Conservation (phyloP, 2,113 vertebrate genomes). For the Corythoichthys intestinalis region DNA sequence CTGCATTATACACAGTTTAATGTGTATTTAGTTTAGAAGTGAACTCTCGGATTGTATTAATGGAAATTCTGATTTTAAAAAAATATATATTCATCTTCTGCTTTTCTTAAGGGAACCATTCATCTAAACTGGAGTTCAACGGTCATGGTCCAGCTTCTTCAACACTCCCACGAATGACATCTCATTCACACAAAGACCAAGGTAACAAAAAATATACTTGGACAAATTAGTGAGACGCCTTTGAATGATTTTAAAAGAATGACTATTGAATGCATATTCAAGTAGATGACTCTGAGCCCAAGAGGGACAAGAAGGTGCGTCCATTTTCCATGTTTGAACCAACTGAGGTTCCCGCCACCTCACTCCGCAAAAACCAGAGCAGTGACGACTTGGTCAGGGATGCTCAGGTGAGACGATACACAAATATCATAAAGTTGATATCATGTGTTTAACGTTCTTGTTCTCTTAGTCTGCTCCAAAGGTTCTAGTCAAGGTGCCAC, state of each 20-base stretch:
- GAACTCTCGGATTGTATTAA: no score
- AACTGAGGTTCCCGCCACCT: constrained; percentile 72
- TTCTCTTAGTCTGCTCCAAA: constrained; percentile 77
- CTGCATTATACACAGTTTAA: neutral
- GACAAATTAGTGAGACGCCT: no score
- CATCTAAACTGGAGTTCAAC: constrained; percentile 65
- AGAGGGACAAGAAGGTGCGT: constrained; percentile 85
- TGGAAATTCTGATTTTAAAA: no score
- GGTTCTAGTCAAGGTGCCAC: constrained; percentile 84
- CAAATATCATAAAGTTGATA: neutral
- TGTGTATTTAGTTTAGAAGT: no score
- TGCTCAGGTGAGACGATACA: constrained; percentile 74
- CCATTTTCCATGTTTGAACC: constrained; percentile 92
- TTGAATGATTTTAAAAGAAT: no score
- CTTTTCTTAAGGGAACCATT: constrained; percentile 39
- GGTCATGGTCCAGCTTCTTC: constrained; percentile 72
- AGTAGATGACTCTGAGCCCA: constrained; percentile 75
- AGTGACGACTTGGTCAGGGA: constrained; percentile 90
- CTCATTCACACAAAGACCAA: constrained; percentile 68
- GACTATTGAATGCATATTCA: no score
- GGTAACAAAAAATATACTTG: constrained; percentile 57
- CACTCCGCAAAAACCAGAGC: constrained; percentile 92
- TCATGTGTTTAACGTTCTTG: neutral
- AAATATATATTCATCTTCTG: neutral
- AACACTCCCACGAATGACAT: constrained; percentile 70